Conservation (phyloP, 2,888 invertebrate species). For the Meandrusa payeni region DNA sequence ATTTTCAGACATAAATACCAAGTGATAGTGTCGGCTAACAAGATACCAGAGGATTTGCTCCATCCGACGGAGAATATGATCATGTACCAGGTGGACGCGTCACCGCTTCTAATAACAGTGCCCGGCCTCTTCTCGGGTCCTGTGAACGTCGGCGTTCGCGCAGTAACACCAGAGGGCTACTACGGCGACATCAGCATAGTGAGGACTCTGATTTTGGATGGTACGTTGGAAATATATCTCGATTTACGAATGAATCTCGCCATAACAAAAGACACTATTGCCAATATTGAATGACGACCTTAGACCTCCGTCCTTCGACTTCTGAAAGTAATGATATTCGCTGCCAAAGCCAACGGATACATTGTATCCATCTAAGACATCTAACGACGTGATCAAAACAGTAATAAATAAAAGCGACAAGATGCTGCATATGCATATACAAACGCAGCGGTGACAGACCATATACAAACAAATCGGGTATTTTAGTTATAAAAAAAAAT, state of each 20-base stretch:
- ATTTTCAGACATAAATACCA: conserved; percentile 76
- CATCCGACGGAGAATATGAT: conserved; percentile 56
- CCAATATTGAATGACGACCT: too few relatives aligned
- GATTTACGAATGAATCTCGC: neutral
- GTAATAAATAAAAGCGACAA: too few relatives aligned
- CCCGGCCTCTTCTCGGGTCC: conserved; percentile 58
- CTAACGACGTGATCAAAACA: too few relatives aligned
- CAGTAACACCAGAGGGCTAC: conserved; percentile 82
- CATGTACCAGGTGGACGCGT: conserved; percentile 58
- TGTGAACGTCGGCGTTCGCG: conserved; percentile 84
- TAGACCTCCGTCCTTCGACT: too few relatives aligned
- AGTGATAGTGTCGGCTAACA: conserved; percentile 81
- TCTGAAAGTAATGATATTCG: too few relatives aligned
- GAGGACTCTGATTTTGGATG: conserved; percentile 57
- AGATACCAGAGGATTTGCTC: conserved; percentile 68
- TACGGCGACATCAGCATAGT: conserved; percentile 83
- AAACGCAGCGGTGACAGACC: too few relatives aligned
- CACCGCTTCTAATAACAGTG: conserved; percentile 79
- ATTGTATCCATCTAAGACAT: too few relatives aligned
- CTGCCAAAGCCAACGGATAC: too few relatives aligned
- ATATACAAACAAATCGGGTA: too few relatives aligned
- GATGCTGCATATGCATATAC: too few relatives aligned
- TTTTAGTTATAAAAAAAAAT: too few relatives aligned
- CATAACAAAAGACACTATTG: too few relatives aligned
- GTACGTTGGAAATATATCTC: conserved; percentile 34